Evolutionary conservation across 2,888 invertebrate genomes (phyloP).

Genomic region (Caenorhabditis sp.): DNA sequence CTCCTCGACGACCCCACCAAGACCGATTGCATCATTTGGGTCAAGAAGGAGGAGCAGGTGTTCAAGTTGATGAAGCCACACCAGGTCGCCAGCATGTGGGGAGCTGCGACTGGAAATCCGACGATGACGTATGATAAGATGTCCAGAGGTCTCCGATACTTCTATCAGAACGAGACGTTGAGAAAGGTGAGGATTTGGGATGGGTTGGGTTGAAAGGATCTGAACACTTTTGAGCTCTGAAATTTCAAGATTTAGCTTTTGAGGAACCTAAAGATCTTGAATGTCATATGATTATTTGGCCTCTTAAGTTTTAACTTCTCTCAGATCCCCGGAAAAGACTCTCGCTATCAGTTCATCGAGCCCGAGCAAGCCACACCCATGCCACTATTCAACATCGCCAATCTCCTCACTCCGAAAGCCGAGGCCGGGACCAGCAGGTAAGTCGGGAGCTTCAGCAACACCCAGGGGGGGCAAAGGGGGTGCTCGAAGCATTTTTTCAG

Average conservation of each 20-base stretch:
- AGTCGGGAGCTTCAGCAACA: background rate
- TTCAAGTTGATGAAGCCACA: constrained; percentile 17
- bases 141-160: constrained; percentile 34
- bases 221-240: too few species aligned
- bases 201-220: too few species aligned
- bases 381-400: background rate
- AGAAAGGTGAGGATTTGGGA: constrained; percentile 4
- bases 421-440: constrained; percentile 1
- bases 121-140: constrained; percentile 43
- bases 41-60: background rate
- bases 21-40: constrained; percentile 16
- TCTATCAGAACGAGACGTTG: constrained; percentile 20
- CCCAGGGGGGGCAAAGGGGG: background rate
- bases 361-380: background rate
- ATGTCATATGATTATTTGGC: too few species aligned
- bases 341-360: constrained; percentile 12
- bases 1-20: constrained; percentile 25
- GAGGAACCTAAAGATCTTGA: too few species aligned
- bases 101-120: constrained; percentile 3
- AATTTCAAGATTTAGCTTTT: too few species aligned
- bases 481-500: constrained; percentile 17
- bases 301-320: background rate
- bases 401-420: background rate
- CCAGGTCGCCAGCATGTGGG: constrained; percentile 24
- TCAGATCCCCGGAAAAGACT: constrained; percentile 31